phyloP scores from a whole-genome alignment of 2,113 vertebrate species.

The Macroglossus sobrinus region DNA sequence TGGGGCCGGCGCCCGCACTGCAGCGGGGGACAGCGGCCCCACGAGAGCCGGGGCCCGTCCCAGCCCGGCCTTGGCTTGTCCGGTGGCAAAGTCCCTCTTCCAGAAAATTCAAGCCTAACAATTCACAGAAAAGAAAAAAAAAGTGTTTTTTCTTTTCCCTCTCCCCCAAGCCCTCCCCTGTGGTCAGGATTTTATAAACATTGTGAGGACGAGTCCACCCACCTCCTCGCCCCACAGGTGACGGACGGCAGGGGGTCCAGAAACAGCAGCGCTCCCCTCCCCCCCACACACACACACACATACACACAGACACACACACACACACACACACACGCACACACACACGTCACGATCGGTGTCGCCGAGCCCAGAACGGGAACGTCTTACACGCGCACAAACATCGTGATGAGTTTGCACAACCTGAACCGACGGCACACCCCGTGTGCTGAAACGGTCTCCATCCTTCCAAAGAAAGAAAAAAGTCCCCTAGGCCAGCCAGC shows the following conservation, averaged over 20 bases:
- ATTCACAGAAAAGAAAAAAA: conserved; percentile 72
- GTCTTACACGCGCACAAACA: conserved; percentile 95
- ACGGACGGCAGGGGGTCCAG: conserved; percentile 77
- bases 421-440: conserved; percentile 88
- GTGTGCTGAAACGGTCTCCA: conserved; percentile 83
- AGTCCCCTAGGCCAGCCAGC: conserved; percentile 80
- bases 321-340: background rate
- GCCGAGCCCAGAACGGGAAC: conserved; percentile 88
- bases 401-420: conserved; percentile 93
- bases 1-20: background rate
- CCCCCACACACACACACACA: conserved; percentile 20
- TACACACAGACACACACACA: background rate
- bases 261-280: too few relatives aligned
- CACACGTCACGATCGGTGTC: conserved; percentile 77
- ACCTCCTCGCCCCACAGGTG: conserved; percentile 80
- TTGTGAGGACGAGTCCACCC: conserved; percentile 77
- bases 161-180: conserved; percentile 77
- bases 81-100: background rate
- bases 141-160: conserved; percentile 71
- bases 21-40: accelerated
- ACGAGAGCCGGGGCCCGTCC: background rate
- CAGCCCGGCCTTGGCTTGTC: background rate
- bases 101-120: conserved; percentile 44
- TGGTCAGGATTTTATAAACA: conserved; percentile 78
- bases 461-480: conserved; percentile 84